phyloP scores from a whole-genome alignment of 2,797 vertebrate genomes.

The Lepus townsendii region DNA sequence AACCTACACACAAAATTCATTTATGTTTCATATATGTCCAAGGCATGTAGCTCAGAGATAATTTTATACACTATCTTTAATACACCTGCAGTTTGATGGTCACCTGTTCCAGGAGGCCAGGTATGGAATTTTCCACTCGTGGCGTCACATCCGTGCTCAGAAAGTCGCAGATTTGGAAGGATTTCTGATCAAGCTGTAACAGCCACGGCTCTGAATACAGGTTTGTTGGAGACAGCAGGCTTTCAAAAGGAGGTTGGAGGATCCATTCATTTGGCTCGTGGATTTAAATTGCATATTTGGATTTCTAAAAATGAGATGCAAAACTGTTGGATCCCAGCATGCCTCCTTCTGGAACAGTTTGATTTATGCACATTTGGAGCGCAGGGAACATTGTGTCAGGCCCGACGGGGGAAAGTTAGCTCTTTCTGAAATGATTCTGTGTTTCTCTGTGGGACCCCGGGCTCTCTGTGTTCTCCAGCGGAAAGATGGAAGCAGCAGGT shows the following conservation, averaged over 20 bases:
- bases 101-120: no score
- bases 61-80: no score
- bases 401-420: neutral
- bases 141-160: no score
- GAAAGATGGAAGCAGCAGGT: neutral
- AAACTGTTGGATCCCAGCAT: neutral
- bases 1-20: no score
- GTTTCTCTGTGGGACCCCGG: neutral
- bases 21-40: no score
- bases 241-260: neutral
- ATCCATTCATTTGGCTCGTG: neutral
- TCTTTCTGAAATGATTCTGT: neutral
- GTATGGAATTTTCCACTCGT: no score
- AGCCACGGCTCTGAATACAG: neutral
- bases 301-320: slow-evolving; percentile 52
- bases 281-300: slow-evolving; percentile 31
- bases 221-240: neutral
- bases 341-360: slow-evolving; percentile 44
- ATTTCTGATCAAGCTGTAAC: no score
- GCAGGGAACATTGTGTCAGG: slow-evolving; percentile 52
- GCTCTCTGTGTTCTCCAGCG: neutral
- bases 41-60: no score
- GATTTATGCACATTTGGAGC: neutral
- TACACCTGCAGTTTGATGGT: no score
- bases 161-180: no score